Evolutionary conservation across 2,888 invertebrate genomes (phyloP), one percentile per base, ranked within the genome.

Genomic region (Tiliacea aurago): DNA sequence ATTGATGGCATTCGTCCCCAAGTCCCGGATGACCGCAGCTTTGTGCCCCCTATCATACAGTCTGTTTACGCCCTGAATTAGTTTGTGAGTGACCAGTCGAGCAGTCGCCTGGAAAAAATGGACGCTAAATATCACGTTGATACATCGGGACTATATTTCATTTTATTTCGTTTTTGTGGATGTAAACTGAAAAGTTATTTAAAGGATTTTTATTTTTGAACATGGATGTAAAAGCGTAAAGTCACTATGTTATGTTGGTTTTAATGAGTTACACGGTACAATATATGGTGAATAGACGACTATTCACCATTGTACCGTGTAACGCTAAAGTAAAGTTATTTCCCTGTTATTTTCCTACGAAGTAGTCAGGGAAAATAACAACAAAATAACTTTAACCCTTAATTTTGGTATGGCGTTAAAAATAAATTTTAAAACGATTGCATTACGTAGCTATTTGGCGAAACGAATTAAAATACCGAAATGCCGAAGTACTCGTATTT

Each of bases 1-100:
- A 95, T 95, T 94, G 94, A 93, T 93, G 93, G 90, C 86, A 82
- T 83, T 76, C 80, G 80, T 85, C 86, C 87, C 86, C 86, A 67
- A 84, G 84, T 85, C 89, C 87, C 86, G 86, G 84, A 84, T 90
- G 89, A 88, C 88, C 90, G 84, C 88, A 86, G 84, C 85, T 85
- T 83, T 84, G 80, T 78, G 76, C 78, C 63, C 64, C 82, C 81
- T 83, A 78, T 85, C 82, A 84, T 84, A 87, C 84, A 84, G 73
- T 80, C 84, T 87, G 83, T 81, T 82, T 82, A 80, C 73, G 73
- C 65, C 80, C 76, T 72, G 73, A 83, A 87, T 84, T 86, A 87
- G 87, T 85, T 85, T 80, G 77, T 80, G 75, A 73, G 70, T 67
- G 76, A 70, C 76, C 84, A 84, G 76, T 84, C 75, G 76, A 69